Base-by-base conservation (phyloP, 2,888 invertebrate genomes). In the Plagodis pulveraria region DNA sequence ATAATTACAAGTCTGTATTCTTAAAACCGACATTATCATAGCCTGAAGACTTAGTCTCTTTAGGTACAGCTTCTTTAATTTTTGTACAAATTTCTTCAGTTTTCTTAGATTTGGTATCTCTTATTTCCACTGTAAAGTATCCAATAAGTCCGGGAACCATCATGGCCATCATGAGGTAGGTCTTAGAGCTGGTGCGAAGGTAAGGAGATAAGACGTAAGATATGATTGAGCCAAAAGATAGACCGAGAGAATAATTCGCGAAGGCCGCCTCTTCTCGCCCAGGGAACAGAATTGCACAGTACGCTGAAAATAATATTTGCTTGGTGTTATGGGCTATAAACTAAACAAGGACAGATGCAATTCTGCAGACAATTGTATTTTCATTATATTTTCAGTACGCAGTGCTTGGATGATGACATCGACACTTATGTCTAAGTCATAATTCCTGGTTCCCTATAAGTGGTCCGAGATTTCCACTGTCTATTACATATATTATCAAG, bases 211-310 rank as follows among this genome's bases (percentile, higher is more conserved):
- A 89, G 38, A 93, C 81, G 76, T 95, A 95, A 0, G 95, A 94
- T 8, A 95, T 87, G 62, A 95, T 94, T 80, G 94, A 95, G 5
- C 95, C 96, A 0, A 94, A 79, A 0, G 95, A 94, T 76, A 95
- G 95, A 95, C 95, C 96, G 4, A 96, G 89, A 0, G 95, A 86
- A 86, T 95, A 95, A 86, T 95, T 95, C 43, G 95, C 94, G 85
- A 95, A 96, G 0, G 95, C 95, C 0, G 95, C 95, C 72, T 95
- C 95, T 72, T 95, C 93, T 66, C 93, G 83, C 0, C 92, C 89
- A 0, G 93, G 93, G 76, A 95, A 95, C 10, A 95, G 83, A 32
- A 94, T 91, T 0, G 95, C 95, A 84, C 94, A 95, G 74, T 95
- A 93, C 0, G 94, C 94, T 93, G 82, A 5, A 81, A 4, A 38